A percentile compares a stretch with the other conserved stretches of the same genome.
phyloP scores from a whole-genome alignment of 2,113 vertebrate species.

The Himantopus leucocephalus region DNA sequence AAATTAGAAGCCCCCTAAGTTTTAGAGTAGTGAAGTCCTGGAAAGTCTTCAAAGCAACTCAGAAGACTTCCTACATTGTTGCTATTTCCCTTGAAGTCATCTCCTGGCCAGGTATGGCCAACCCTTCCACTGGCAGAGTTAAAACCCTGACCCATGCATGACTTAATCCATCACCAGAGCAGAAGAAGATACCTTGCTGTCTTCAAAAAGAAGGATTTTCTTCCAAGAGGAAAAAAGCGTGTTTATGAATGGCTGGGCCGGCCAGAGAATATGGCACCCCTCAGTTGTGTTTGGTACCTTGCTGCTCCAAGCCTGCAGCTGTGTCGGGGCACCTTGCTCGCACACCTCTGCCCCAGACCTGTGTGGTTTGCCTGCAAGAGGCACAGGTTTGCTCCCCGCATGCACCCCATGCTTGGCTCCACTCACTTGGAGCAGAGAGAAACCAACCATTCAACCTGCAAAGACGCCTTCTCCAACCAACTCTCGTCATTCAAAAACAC shows the following conservation, averaged over 20 bases:
- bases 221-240: neutral
- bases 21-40: neutral
- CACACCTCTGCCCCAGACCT: neutral
- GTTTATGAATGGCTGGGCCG: neutral
- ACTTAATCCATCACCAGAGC: neutral
- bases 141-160: neutral
- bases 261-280: neutral
- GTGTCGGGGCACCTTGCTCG: fast-evolving
- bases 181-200: neutral
- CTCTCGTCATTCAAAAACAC: neutral
- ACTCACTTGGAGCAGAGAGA: neutral
- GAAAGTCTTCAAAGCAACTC: neutral
- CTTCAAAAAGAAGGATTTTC: neutral
- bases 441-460: neutral
- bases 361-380: neutral
- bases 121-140: neutral
- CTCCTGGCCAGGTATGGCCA: neutral
- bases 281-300: neutral
- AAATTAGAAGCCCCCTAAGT: neutral
- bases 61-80: neutral
- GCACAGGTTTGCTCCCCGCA: neutral
- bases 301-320: neutral
- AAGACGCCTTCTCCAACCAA: neutral
- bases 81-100: neutral
- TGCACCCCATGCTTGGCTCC: neutral